Evolutionary conservation across 2,797 vertebrate genomes (phyloP).

Genomic region (Premnoplex brunnescens): DNA sequence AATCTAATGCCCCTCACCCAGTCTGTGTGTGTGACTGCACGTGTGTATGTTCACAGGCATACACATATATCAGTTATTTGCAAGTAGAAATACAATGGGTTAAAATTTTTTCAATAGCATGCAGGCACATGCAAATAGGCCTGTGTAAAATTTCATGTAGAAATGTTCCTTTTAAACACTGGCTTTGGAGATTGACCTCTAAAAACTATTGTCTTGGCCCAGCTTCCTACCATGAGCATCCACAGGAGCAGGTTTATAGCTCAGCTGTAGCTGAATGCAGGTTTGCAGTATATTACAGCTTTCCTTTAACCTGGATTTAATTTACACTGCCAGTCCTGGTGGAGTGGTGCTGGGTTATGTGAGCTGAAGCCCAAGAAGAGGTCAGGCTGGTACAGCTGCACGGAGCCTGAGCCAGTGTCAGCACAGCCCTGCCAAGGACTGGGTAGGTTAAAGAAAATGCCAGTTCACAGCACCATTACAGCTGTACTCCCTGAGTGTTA

Average conservation of each 20-base stretch:
- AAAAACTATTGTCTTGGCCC: background rate
- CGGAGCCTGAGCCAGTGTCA: background rate
- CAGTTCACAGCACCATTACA: background rate
- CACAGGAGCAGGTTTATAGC: background rate
- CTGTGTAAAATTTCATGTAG: background rate
- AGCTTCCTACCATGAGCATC: accelerated
- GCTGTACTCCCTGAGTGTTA: too few species aligned
- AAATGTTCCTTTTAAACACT: background rate
- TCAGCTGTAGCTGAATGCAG: background rate
- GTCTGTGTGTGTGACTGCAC: background rate
- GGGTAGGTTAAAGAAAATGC: background rate
- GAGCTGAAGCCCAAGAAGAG: background rate
- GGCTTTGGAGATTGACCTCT: background rate
- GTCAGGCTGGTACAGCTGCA: background rate
- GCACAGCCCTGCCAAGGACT: background rate
- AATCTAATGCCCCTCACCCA: background rate
- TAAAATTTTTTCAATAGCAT: background rate
- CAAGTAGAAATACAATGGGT: background rate
- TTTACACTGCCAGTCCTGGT: background rate
- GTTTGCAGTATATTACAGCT: background rate
- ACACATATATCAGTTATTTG: background rate
- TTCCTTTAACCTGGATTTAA: background rate
- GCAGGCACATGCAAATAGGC: background rate
- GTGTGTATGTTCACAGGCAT: background rate
- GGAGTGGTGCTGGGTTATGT: background rate